These are phyloP conservation scores for Phyllotreta striolata DNA, from an alignment of 2,888 invertebrate species.

Conservation along the genomic window DNA sequence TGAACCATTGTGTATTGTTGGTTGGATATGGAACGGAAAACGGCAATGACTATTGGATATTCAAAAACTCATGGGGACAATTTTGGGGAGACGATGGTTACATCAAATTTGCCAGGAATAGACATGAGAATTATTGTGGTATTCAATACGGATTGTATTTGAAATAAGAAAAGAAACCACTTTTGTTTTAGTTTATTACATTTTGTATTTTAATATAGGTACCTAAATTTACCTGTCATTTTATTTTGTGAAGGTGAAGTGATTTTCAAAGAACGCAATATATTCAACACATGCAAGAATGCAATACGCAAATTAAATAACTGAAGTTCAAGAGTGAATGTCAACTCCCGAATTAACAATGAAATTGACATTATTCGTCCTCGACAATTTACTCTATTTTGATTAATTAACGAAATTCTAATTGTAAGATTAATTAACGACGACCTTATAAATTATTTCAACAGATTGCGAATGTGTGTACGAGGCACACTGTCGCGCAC, in stretches of 20 bases:
- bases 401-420: not conserved
- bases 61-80: conserved; percentile 70
- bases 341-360: no score
- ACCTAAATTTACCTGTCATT: no score
- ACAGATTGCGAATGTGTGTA: conserved; percentile 2
- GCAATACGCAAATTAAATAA: no score
- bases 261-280: no score
- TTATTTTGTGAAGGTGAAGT: no score
- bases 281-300: no score
- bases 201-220: no score
- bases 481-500: not conserved
- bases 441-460: conserved; percentile 9
- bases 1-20: conserved; percentile 29
- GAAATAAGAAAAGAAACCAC: not conserved
- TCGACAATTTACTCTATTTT: not conserved
- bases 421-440: conserved; percentile 1
- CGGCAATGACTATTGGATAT: conserved; percentile 62
- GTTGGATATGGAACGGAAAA: conserved; percentile 34
- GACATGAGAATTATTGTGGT: conserved; percentile 28
- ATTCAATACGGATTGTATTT: conserved; percentile 5
- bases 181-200: no score
- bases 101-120: conserved; percentile 34
- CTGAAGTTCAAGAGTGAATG: no score
- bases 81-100: conserved; percentile 40
- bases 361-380: not conserved